Conservation (phyloP, 2,888 invertebrate genomes). For the Halictus quadricinctus region DNA sequence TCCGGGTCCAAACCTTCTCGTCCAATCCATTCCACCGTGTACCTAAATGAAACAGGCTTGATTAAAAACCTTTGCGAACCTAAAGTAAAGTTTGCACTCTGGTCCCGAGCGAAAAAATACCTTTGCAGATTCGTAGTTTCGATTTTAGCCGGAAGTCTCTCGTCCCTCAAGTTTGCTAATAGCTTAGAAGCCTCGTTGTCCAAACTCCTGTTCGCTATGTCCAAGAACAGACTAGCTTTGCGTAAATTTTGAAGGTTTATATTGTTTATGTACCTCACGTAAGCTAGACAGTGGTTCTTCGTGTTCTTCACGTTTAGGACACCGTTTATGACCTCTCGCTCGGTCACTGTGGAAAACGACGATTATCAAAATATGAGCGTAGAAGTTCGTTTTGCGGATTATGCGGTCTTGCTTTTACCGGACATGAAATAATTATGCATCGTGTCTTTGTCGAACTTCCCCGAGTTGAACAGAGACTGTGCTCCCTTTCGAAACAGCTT, state of each 20-base stretch:
- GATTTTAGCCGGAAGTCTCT: constrained; percentile 93
- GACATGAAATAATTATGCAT: constrained; percentile 99
- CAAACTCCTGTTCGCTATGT: constrained; percentile 95
- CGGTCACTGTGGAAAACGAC: constrained; percentile 89
- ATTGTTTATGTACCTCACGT: constrained; percentile 97
- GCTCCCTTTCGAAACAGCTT: constrained; percentile 96
- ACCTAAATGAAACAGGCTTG: constrained; percentile 83
- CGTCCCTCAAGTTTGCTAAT: constrained; percentile 94
- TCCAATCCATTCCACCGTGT: constrained; percentile 98
- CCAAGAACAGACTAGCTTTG: constrained; percentile 97
- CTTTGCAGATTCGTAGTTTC: constrained; percentile 94
- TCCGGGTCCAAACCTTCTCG: constrained; percentile 96
- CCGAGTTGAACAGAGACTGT: constrained; percentile 91
- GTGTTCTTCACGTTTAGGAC: constrained; percentile 96
- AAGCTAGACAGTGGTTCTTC: constrained; percentile 97
- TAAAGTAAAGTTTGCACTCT: background rate
- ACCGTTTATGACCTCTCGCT: constrained; percentile 98
- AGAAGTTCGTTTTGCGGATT: background rate
- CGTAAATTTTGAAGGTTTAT: constrained; percentile 97
- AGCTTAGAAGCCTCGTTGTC: constrained; percentile 97
- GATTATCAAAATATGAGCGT: background rate
- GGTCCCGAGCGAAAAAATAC: constrained; percentile 82
- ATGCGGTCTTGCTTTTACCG: constrained; percentile 84
- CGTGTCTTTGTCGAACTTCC: constrained; percentile 94
- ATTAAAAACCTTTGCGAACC: background rate